Evolutionary conservation across 2,113 vertebrate genomes (phyloP).

Genomic region (Danionella cerebrum): DNA sequence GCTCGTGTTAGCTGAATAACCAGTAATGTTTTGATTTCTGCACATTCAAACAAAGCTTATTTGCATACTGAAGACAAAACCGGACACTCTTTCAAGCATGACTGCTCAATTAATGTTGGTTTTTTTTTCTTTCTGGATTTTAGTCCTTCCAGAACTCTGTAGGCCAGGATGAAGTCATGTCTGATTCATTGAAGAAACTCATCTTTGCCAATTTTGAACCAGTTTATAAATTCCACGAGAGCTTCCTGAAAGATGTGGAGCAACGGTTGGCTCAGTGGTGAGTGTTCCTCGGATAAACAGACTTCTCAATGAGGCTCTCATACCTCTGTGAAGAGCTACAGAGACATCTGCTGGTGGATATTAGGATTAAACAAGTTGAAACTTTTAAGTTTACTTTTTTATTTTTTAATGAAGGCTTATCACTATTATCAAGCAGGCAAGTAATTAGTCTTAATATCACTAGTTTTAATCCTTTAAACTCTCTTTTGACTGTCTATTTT

Average conservation of each 20-base stretch:
- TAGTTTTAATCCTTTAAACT: no score
- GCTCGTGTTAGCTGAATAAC: no score
- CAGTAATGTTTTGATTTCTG: no score
- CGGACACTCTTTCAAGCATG: no score
- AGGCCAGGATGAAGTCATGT: conserved; percentile 78
- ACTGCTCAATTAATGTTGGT: background rate
- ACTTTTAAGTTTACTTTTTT: no score
- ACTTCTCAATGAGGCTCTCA: background rate
- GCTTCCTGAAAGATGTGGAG: conserved; percentile 89
- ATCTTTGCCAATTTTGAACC: conserved; percentile 83
- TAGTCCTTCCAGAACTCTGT: conserved; percentile 77
- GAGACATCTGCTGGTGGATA: conserved; percentile 57
- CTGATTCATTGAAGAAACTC: conserved; percentile 72
- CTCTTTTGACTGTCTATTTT: no score
- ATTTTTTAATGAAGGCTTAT: no score
- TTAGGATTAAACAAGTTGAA: no score
- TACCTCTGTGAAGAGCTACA: background rate
- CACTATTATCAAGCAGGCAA: no score
- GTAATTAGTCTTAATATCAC: no score
- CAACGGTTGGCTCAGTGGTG: conserved; percentile 87
- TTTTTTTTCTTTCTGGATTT: background rate
- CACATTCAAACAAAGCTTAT: no score
- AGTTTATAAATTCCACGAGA: conserved; percentile 85
- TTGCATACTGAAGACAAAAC: no score
- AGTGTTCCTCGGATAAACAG: conserved; percentile 47